A percentile compares a stretch with the other conserved stretches of the same genome.
Evolutionary conservation across 2,888 invertebrate genomes (phyloP).

Genomic region (Agrotis segetum): DNA sequence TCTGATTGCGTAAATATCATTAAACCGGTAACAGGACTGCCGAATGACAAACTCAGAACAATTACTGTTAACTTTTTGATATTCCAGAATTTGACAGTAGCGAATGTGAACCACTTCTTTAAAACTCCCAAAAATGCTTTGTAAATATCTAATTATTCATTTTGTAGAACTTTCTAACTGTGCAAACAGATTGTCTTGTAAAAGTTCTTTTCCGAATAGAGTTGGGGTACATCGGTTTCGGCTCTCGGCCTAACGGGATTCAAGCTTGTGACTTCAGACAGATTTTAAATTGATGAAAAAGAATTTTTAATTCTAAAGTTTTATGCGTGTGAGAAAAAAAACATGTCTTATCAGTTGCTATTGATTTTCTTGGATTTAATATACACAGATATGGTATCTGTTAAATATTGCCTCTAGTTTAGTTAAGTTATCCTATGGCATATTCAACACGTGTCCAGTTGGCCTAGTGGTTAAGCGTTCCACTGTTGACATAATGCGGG

Average conservation of each 20-base stretch:
- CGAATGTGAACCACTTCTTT: constrained; percentile 39
- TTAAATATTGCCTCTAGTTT: too few species aligned
- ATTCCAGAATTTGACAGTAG: constrained; percentile 40
- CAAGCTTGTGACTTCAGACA: neutral
- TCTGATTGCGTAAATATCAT: neutral
- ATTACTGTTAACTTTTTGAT: constrained; percentile 49
- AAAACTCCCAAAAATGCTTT: constrained; percentile 54
- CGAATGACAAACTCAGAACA: constrained; percentile 14
- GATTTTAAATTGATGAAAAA: neutral
- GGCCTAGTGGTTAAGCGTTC: too few species aligned
- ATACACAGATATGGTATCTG: too few species aligned
- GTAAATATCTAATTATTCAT: constrained; percentile 58
- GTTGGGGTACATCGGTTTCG: constrained; percentile 35
- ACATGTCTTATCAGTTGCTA: too few species aligned
- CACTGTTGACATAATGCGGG: too few species aligned
- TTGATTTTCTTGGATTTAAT: too few species aligned
- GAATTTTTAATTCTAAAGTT: neutral
- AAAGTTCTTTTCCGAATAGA: constrained; percentile 42
- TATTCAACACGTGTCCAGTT: neutral
- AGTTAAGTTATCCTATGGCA: too few species aligned
- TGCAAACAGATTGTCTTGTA: constrained; percentile 55
- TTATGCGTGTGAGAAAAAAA: too few species aligned
- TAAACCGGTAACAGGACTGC: constrained; percentile 7
- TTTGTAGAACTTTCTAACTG: constrained; percentile 50
- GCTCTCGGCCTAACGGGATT: constrained; percentile 15